These are phyloP conservation scores for Microcebus jonahi DNA, from an alignment of 2,113 vertebrate genomes.

Conservation along the genomic window DNA sequence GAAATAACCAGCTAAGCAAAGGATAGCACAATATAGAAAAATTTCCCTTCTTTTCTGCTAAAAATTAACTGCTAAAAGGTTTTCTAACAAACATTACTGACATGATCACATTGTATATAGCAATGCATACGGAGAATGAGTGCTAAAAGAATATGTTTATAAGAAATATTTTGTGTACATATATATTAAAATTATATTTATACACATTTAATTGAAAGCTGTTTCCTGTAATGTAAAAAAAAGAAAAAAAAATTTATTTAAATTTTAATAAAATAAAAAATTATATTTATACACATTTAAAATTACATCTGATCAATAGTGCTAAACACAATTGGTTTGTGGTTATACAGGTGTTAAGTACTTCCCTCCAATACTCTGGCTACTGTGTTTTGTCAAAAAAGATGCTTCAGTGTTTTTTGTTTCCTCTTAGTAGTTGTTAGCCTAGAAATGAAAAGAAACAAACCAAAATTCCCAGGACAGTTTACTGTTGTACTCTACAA, in stretches of 20 bases:
- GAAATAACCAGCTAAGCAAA: neutral
- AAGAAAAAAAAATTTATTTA: too few relatives aligned
- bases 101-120: neutral
- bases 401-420: constrained; percentile 32
- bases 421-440: constrained; percentile 45
- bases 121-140: neutral
- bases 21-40: neutral
- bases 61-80: neutral
- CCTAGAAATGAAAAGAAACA: constrained; percentile 49
- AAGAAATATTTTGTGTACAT: neutral
- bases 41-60: neutral
- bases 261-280: neutral
- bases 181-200: neutral
- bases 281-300: neutral
- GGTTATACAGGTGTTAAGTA: neutral
- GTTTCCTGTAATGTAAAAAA: too few relatives aligned
- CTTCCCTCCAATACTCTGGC: neutral
- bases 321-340: neutral
- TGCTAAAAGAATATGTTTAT: neutral
- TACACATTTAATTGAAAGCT: neutral
- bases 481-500: neutral
- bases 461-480: constrained; percentile 26
- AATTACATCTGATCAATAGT: neutral
- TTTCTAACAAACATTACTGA: constrained; percentile 16
- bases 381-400: constrained; percentile 45